Evolutionary conservation across 2,113 vertebrate species (phyloP).

Genomic region (Crotalus tigris): DNA sequence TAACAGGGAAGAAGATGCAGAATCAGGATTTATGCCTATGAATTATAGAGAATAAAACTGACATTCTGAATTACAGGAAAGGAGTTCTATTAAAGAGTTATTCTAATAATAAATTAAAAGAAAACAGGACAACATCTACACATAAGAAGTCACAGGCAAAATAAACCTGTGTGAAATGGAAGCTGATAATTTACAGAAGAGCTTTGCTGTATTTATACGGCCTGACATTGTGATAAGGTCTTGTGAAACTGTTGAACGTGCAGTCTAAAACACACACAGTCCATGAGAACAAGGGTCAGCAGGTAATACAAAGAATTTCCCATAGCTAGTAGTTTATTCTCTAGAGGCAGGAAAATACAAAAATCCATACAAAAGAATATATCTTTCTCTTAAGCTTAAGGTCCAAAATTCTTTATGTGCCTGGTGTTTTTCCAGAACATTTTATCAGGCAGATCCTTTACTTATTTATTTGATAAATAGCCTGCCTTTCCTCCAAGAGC

Average conservation of each 20-base stretch:
- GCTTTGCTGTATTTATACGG: neutral
- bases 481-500: neutral
- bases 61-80: conserved; percentile 26
- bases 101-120: conserved; percentile 3
- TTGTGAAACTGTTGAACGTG: neutral
- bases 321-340: neutral
- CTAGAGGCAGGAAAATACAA: neutral
- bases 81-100: neutral
- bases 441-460: neutral
- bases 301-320: neutral
- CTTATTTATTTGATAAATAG: neutral
- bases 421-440: neutral
- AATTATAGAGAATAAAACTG: conserved; percentile 37
- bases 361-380: neutral
- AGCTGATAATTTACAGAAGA: conserved; percentile 1
- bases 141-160: neutral
- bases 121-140: neutral
- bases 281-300: neutral
- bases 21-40: conserved; percentile 3
- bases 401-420: neutral
- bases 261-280: neutral
- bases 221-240: neutral
- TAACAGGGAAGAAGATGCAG: conserved; percentile 33
- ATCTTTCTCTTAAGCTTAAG: neutral
- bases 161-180: neutral